Conservation (phyloP, 2,888 invertebrate species). For the Agonopterix heracliana region DNA sequence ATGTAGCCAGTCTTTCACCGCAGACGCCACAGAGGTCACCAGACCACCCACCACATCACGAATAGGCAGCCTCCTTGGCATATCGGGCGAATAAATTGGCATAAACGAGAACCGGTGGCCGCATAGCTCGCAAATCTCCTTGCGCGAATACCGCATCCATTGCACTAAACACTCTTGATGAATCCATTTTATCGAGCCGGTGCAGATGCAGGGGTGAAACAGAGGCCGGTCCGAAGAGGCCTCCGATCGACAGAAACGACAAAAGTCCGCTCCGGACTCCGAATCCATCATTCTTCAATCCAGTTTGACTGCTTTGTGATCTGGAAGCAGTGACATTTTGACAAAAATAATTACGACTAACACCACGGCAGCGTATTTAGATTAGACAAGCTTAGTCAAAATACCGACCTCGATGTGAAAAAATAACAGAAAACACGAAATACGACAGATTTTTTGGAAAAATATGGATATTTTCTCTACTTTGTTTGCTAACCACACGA, state of each 20-base stretch:
- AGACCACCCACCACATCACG: constrained; percentile 94
- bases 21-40: constrained; percentile 91
- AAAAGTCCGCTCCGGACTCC: constrained; percentile 88
- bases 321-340: constrained; percentile 29
- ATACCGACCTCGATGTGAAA: constrained; percentile 33
- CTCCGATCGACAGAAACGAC: constrained; percentile 98
- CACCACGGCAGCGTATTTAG: too few species aligned
- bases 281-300: constrained; percentile 68
- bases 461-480: constrained; percentile 33
- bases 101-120: constrained; percentile 98
- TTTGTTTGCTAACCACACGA: constrained; percentile 50
- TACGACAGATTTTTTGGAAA: constrained; percentile 38
- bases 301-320: constrained; percentile 60
- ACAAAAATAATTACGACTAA: background rate
- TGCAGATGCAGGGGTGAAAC: constrained; percentile 99
- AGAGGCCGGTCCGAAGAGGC: constrained; percentile 93
- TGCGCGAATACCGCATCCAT: constrained; percentile 99
- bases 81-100: constrained; percentile 99
- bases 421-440: constrained; percentile 30
- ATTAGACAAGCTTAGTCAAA: background rate
- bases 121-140: constrained; percentile 99
- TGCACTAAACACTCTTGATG: constrained; percentile 99
- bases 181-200: constrained; percentile 99
- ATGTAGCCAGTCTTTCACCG: constrained; percentile 97
- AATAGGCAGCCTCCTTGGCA: constrained; percentile 97